Base-by-base conservation (phyloP, 2,797 vertebrate species). In the Merluccius polli region DNA sequence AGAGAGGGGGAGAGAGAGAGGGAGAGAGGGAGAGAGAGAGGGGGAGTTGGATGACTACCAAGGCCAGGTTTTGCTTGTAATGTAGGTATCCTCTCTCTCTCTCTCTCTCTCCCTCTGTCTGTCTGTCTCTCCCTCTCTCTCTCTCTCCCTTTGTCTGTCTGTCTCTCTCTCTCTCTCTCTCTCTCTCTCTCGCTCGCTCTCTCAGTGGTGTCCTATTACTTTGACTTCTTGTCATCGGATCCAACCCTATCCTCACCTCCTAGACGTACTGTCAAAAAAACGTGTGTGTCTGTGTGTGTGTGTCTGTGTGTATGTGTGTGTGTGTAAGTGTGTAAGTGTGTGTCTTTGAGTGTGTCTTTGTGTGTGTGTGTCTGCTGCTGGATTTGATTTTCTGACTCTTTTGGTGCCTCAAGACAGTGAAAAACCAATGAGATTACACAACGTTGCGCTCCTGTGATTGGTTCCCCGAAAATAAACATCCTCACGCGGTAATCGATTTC, bases 281-380 rank as follows among this genome's bases (percentile, higher is more conserved):
- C 4, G 33, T 44, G 38, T 44, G 77, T 70, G 84, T 32, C 78
- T 83, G 75, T 41, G 83, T 80, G 65, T 73, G 75, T 75, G 79
- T 2, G 41, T 32, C 24, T 73, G 72, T 52, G 72, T 73, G 74
- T 13, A 35, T 73, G 70, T 71, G 81, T 74, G 72, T 70, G 73
- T 73, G 74, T 71, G 70, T 74, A 75, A 70, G 33, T 73, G 69
- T 82, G 75, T 80, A 12, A 11, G 38, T 44, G 15, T 16, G 13
- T 44, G 15, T 44, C 11, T 44, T 9, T 13, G 12, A 44, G 78
- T 32, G 35, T 36, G 35, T 36, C 35, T 36, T 36, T 36, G 35
- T 36, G 35, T 8, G 9, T 10, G 9, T 36, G 11, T 16, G 12
- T 44, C 38, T 52, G 15, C 8, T 52, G 44, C 18, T 18, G 1